phyloP scores from a whole-genome alignment of 2,113 vertebrate genomes.

The Lagopus muta region DNA sequence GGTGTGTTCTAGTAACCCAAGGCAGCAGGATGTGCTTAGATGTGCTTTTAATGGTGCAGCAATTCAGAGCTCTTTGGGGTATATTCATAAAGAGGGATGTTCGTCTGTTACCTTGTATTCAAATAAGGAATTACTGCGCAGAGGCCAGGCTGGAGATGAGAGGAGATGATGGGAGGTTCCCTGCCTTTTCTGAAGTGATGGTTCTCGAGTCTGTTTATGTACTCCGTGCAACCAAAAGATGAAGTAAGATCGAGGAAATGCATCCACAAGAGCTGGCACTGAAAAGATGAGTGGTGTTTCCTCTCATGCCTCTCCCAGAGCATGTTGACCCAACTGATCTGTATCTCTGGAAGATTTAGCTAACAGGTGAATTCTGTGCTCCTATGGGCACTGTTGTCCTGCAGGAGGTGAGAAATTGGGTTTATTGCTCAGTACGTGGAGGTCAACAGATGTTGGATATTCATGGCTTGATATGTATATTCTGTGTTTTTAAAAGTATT shows the following conservation, averaged over 20 bases:
- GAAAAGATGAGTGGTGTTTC: neutral
- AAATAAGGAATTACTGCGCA: constrained; percentile 58
- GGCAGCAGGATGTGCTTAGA: constrained; percentile 64
- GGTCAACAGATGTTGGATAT: neutral
- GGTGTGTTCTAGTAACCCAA: constrained; percentile 34
- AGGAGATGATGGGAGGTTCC: neutral
- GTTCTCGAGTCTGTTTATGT: neutral
- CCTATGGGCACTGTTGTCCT: neutral
- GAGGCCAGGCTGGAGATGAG: neutral
- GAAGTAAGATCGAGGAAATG: neutral
- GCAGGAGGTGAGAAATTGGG: neutral
- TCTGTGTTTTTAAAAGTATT: neutral
- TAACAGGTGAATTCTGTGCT: neutral
- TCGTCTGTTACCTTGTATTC: constrained; percentile 57
- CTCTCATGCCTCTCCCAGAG: neutral
- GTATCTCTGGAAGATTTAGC: neutral
- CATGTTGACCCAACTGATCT: neutral
- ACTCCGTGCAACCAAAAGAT: neutral
- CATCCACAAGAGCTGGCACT: neutral
- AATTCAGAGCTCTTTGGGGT: constrained; percentile 68
- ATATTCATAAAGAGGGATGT: constrained; percentile 56
- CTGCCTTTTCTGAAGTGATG: neutral
- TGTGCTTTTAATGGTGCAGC: constrained; percentile 71
- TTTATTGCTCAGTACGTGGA: neutral
- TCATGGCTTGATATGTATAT: neutral